A percentile compares a stretch with the other conserved stretches of the same genome.
Conservation (phyloP, 2,888 invertebrate species). For the Netelia inedita region DNA sequence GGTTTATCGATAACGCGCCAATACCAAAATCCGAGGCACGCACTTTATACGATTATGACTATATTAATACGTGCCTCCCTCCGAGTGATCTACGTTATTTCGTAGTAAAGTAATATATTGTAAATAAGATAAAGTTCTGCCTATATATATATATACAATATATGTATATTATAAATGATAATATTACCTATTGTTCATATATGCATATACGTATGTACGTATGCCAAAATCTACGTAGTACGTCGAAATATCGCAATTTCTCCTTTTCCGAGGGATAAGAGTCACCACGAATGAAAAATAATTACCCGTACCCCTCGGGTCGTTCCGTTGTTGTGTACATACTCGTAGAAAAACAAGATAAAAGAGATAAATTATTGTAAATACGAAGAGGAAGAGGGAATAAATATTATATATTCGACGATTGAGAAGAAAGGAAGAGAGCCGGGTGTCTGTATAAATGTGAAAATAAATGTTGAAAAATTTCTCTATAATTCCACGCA, state of each 20-base stretch:
- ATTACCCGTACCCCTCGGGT: constrained; percentile 38
- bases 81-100: constrained; percentile 68
- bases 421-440: constrained; percentile 3
- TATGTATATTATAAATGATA: constrained; percentile 57
- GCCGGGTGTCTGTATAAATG: constrained; percentile 65
- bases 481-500: constrained; percentile 69
- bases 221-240: constrained; percentile 53
- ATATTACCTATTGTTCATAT: constrained; percentile 55
- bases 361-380: constrained; percentile 66
- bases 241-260: constrained; percentile 59
- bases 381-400: constrained; percentile 46
- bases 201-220: neutral
- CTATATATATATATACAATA: constrained; percentile 43
- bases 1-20: constrained; percentile 20
- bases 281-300: constrained; percentile 37
- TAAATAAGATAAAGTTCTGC: constrained; percentile 57
- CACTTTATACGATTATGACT: constrained; percentile 30
- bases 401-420: constrained; percentile 54
- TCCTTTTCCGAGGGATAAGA: constrained; percentile 46
- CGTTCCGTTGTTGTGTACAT: constrained; percentile 60
- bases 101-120: constrained; percentile 70
- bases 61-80: constrained; percentile 51
- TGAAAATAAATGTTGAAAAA: constrained; percentile 79
- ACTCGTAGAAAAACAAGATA: constrained; percentile 20
- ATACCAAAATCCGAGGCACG: constrained; percentile 64